Base-by-base conservation (phyloP, 2,888 invertebrate genomes). In the Cantharis rufa region DNA sequence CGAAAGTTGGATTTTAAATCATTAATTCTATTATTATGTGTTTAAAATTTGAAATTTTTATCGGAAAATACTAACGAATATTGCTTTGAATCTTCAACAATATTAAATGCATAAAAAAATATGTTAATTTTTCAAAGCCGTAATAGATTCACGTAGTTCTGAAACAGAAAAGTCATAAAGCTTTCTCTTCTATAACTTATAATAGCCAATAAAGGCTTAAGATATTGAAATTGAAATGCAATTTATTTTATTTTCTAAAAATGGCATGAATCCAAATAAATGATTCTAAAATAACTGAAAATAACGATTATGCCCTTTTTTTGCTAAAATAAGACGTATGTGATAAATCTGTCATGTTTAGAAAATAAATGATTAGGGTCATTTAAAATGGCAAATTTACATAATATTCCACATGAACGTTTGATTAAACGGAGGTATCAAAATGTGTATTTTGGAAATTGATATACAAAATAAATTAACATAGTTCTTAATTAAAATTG, bases 401-500 rank as follows among this genome's bases (percentile, higher is more conserved):
- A 48, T 48, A 48, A 48, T 32, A 32, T 32, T 32, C 32, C 32
- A 32, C 32, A 32, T 48, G 48, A 48, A 48, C n/a, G n/a, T 48
- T 48, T 48, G n/a, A n/a, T 48, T 48, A n/a, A n/a, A n/a, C 9
- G n/a, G 5, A 32, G 13, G 32, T 48, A 48, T 48, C 64, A 21
- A 66, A 66, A 66, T 66, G 18, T 66, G 18, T 18, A 66, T 66
- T 66, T 66, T 66, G 64, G 64, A 66, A 66, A 66, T 66, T 61
- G 62, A 71, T 73, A 73, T 62, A 69, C 62, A 69, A 69, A 69
- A 61, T 15, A 73, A 69, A 73, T 73, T 73, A 73, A 69, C 62
- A 27, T 62, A 73, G 48, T 66, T 72, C 73, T 69, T 69, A 69
- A 73, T 66, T 66, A 75, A 75, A 71, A 71, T 75, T 75, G 75